Evolutionary conservation across 2,797 vertebrate species (phyloP).

Genomic region (Helostoma temminkii): DNA sequence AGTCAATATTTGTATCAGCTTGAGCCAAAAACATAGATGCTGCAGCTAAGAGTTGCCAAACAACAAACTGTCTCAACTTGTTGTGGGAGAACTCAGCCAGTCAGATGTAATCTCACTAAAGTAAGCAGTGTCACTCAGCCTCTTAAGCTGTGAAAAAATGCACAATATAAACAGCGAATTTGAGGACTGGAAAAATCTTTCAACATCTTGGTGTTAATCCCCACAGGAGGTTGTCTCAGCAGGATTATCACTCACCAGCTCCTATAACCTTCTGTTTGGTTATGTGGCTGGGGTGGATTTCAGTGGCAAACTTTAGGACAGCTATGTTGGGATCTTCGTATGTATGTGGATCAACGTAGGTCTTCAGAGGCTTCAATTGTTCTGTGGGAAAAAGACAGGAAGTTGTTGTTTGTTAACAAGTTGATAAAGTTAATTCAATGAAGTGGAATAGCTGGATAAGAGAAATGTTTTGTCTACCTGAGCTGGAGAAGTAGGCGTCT

Average conservation of each 20-base stretch:
- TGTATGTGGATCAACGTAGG: conserved; percentile 97
- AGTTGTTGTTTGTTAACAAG: conserved; percentile 17
- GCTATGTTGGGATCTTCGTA: conserved; percentile 98
- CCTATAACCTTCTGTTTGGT: conserved; percentile 97
- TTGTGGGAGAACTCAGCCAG: conserved; percentile 57
- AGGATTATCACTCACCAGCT: conserved; percentile 87
- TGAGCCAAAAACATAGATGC: conserved; percentile 55
- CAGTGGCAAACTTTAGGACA: conserved; percentile 95
- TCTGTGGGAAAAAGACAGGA: conserved; percentile 78
- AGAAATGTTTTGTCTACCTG: conserved; percentile 82
- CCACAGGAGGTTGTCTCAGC: conserved; percentile 56
- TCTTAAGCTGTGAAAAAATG: conserved; percentile 58
- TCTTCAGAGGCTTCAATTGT: conserved; percentile 96
- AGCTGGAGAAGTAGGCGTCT: conserved; percentile 94
- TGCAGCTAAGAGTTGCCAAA: conserved; percentile 59
- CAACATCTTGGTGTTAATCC: conserved; percentile 60
- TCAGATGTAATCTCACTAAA: conserved; percentile 68
- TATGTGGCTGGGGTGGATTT: conserved; percentile 93
- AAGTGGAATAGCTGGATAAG: neutral
- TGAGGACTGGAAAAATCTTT: conserved; percentile 67
- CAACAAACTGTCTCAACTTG: conserved; percentile 75
- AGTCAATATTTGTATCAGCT: conserved; percentile 34
- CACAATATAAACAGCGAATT: conserved; percentile 70
- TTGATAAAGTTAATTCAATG: neutral
- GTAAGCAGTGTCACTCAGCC: conserved; percentile 73